Evolutionary conservation across 2,797 vertebrate genomes (phyloP).

Genomic region (Huso huso): DNA sequence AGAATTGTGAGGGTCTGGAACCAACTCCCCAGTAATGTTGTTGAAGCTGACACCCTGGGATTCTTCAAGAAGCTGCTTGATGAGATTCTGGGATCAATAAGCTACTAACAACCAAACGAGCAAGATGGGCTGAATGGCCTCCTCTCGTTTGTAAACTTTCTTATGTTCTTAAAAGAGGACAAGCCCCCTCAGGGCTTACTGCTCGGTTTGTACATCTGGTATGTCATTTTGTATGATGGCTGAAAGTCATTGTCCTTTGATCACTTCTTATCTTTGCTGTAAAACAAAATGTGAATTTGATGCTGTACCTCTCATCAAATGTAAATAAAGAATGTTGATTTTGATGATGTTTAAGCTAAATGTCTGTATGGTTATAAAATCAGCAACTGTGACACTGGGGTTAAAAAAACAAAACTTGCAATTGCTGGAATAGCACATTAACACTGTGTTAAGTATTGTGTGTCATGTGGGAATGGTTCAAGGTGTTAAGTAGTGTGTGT

Average conservation of each 20-base stretch:
- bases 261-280: constrained; percentile 16
- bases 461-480: neutral
- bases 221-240: neutral
- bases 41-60: too few relatives aligned
- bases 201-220: neutral
- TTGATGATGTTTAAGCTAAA: constrained; percentile 14
- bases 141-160: too few relatives aligned
- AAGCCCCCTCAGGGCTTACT: neutral
- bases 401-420: constrained; percentile 7
- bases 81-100: too few relatives aligned
- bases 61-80: too few relatives aligned
- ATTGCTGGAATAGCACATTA: constrained; percentile 38
- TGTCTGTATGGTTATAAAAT: constrained; percentile 12
- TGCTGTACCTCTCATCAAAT: constrained; percentile 32
- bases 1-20: too few relatives aligned
- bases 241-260: neutral
- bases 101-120: too few relatives aligned
- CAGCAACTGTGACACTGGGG: constrained; percentile 8
- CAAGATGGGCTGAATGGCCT: too few relatives aligned
- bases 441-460: constrained; percentile 36
- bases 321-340: constrained; percentile 38
- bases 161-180: too few relatives aligned
- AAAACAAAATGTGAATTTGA: constrained; percentile 28
- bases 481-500: neutral
- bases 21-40: too few relatives aligned